A percentile compares a stretch with the other conserved stretches of the same genome.
phyloP scores from a whole-genome alignment of 2,888 invertebrate genomes.

The Alsophila aescularia region DNA sequence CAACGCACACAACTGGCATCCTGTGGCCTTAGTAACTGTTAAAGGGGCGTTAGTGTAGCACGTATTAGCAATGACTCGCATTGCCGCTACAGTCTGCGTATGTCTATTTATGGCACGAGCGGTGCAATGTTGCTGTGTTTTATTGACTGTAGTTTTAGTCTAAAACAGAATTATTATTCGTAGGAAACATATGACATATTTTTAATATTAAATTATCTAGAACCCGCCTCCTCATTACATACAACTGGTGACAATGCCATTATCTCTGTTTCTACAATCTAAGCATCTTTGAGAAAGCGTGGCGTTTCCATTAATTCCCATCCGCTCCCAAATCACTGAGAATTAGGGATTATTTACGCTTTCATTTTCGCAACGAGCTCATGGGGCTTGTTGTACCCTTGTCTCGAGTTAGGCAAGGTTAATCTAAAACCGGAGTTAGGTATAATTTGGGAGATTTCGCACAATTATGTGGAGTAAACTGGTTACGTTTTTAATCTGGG shows the following conservation, averaged over 20 bases:
- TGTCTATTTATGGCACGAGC: no score
- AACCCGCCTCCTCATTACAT: no score
- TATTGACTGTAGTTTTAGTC: no score
- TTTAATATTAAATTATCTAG: no score
- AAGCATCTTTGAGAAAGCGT: conserved; percentile 39
- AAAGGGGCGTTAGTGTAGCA: no score
- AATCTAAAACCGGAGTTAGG: conserved; percentile 24
- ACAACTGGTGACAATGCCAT: neutral
- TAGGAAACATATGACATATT: no score
- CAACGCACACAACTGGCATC: no score
- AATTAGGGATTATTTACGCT: conserved; percentile 37
- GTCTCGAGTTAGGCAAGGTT: conserved; percentile 32
- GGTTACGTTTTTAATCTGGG: conserved; percentile 11
- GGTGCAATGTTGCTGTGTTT: no score
- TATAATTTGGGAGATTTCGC: conserved; percentile 23
- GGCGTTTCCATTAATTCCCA: conserved; percentile 61
- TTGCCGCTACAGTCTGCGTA: no score
- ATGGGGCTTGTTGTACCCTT: conserved; percentile 36
- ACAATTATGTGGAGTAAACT: conserved; percentile 22
- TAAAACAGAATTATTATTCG: no score
- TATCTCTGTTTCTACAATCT: conserved; percentile 29
- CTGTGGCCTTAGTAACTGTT: no score
- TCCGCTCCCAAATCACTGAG: conserved; percentile 43
- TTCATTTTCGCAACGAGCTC: conserved; percentile 37
- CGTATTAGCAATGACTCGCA: no score